Evolutionary conservation across 2,797 vertebrate genomes (phyloP), one percentile per base, ranked within the genome.

Genomic region (Zalophus californianus): DNA sequence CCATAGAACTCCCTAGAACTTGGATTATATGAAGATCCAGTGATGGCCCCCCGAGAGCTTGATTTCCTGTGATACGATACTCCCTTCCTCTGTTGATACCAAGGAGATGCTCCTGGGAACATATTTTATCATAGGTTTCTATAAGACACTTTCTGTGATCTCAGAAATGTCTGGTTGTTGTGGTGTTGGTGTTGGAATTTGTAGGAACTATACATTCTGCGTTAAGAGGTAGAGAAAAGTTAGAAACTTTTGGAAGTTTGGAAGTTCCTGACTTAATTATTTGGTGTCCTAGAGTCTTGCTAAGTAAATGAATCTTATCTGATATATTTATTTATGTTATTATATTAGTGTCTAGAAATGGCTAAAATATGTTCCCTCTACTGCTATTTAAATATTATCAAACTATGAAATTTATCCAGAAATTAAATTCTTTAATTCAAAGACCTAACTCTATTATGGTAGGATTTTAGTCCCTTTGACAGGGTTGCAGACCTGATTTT

Each of bases 251-350:
- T 78, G 29, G 75, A n/a, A 21, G 48, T 52, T 54, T 78, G 75
- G 20, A 52, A n/a, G 75, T 92, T 95, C 32, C 38, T 78, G 91
- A 72, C 11, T 25, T 95, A 78, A 44, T 78, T 94, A 23, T 79
- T 95, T 91, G 41, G 7, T 70, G 20, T 87, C 32, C 54, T 92
- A 79, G 72, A 86, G 8, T 41, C 38, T 79, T 90, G 29, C n/a
- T 54, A 84, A 92, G 25, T 62, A 58, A 92, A 56, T 94, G 20
- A 58, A 86, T 94, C 15, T 86, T 91, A 80, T 90, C 20, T 60
- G n/a, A 77, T 82, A 44, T 48, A 60, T 18, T 48, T 23, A 90
- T 62, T 89, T 90, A 72, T 93, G 13, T 85, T 94, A 23, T 32
- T 87, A 29, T 79, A 54, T 56, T 66, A 80, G 41, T 93, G 12